Evolutionary conservation across 2,113 vertebrate genomes (phyloP).

Genomic region (Apistogramma diplotaenia): DNA sequence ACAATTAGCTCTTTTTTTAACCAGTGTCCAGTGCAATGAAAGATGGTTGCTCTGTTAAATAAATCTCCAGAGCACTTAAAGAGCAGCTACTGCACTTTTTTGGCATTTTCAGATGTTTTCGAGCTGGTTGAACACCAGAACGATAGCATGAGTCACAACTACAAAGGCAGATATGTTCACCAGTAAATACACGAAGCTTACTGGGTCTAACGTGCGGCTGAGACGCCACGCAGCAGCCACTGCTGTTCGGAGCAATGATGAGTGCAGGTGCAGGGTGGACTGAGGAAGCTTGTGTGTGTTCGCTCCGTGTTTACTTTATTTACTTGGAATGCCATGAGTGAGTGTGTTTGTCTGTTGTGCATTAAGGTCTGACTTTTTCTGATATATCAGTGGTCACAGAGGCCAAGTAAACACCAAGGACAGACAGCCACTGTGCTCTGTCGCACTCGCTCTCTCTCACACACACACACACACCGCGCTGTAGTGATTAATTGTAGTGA

Average conservation of each 20-base stretch:
- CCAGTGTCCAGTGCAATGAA: neutral
- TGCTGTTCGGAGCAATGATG: neutral
- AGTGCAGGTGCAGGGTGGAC: neutral
- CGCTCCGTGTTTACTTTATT: neutral
- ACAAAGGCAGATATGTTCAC: neutral
- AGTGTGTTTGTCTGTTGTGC: neutral
- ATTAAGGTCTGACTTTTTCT: neutral
- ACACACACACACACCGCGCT: neutral
- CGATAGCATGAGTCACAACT: neutral
- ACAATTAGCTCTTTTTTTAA: neutral
- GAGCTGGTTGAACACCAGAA: neutral
- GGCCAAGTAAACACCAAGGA: neutral
- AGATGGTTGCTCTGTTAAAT: neutral
- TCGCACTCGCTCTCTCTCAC: neutral
- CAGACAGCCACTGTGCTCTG: neutral
- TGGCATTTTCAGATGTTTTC: neutral
- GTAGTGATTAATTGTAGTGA: constrained; percentile 11
- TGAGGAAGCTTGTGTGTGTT: constrained; percentile 2
- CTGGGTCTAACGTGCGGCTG: neutral
- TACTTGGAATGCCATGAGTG: neutral
- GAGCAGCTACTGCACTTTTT: neutral
- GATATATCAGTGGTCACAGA: constrained; percentile 2
- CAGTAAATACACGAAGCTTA: neutral
- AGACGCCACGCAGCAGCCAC: neutral
- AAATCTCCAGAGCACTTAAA: neutral